Percentiles rank a stretch among this genome's conserved stretches.
These are phyloP conservation scores for Megalops atlanticus DNA, from an alignment of 2,113 vertebrate species.

Conservation along the genomic window DNA sequence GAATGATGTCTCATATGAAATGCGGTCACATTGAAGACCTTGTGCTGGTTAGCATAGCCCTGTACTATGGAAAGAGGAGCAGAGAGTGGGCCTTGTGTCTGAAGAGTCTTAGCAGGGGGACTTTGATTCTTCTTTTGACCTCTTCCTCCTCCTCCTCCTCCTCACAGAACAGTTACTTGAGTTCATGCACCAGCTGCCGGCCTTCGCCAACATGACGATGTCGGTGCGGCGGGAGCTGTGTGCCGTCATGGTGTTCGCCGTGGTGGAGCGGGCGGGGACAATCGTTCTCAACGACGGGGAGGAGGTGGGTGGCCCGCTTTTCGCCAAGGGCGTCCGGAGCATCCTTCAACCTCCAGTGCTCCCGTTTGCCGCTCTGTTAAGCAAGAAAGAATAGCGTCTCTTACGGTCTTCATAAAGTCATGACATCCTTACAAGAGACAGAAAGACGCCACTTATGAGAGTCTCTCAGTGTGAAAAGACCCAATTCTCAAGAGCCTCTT, in stretches of 20 bases:
- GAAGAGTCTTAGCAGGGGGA: slow-evolving; percentile 20
- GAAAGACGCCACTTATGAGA: slow-evolving; percentile 43
- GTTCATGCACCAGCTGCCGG: slow-evolving; percentile 98
- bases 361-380: slow-evolving; percentile 65
- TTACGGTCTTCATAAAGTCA: slow-evolving; percentile 18
- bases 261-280: slow-evolving; percentile 95
- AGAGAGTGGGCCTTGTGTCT: background rate
- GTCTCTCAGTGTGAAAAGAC: slow-evolving; percentile 13
- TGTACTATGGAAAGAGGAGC: background rate
- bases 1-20: background rate
- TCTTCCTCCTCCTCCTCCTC: slow-evolving; percentile 46
- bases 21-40: background rate
- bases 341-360: background rate
- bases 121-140: background rate
- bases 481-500: background rate
- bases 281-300: slow-evolving; percentile 96
- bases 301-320: slow-evolving; percentile 81
- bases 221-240: slow-evolving; percentile 95
- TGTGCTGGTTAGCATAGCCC: background rate
- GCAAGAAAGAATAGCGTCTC: slow-evolving; percentile 44
- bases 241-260: slow-evolving; percentile 97
- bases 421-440: slow-evolving; percentile 40
- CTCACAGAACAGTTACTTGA: slow-evolving; percentile 95
- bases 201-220: slow-evolving; percentile 99
- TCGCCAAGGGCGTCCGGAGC: slow-evolving; percentile 22